A percentile compares a stretch with the other conserved stretches of the same genome.
These are phyloP conservation scores for Ormyrus labotus DNA, from an alignment of 2,888 invertebrate species.

Conservation along the genomic window DNA sequence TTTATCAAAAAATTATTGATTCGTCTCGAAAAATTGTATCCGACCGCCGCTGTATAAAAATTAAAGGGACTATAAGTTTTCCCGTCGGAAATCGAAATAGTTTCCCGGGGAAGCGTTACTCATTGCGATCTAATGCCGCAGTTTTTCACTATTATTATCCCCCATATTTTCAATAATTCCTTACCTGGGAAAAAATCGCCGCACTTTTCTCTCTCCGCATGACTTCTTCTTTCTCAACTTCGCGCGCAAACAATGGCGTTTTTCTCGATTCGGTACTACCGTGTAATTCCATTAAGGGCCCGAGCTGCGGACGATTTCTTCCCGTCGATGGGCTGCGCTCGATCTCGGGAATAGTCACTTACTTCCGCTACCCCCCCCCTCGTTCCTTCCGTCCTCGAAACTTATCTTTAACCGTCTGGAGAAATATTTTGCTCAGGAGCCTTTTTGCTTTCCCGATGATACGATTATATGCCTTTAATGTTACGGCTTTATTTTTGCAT, in stretches of 20 bases:
- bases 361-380: constrained; percentile 18
- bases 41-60: no score
- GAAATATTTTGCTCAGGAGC: constrained; percentile 40
- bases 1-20: no score
- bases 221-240: constrained; percentile 13
- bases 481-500: no score
- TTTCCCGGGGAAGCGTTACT: neutral
- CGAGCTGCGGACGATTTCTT: constrained; percentile 47
- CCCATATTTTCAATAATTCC: constrained; percentile 19
- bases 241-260: constrained; percentile 48
- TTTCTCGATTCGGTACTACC: constrained; percentile 47
- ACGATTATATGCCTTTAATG: neutral
- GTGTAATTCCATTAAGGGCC: constrained; percentile 61
- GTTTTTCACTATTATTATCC: constrained; percentile 21
- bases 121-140: neutral
- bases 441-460: neutral
- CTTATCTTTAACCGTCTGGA: constrained; percentile 29
- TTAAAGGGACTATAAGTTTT: no score
- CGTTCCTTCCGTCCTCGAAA: constrained; percentile 1
- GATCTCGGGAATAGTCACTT: constrained; percentile 45
- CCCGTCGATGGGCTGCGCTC: constrained; percentile 54
- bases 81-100: no score
- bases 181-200: constrained; percentile 19
- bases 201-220: constrained; percentile 35
- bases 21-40: no score